These are phyloP conservation scores for Ctenodactylus gundi DNA, from an alignment of 2,113 vertebrate species.

Conservation along the genomic window DNA sequence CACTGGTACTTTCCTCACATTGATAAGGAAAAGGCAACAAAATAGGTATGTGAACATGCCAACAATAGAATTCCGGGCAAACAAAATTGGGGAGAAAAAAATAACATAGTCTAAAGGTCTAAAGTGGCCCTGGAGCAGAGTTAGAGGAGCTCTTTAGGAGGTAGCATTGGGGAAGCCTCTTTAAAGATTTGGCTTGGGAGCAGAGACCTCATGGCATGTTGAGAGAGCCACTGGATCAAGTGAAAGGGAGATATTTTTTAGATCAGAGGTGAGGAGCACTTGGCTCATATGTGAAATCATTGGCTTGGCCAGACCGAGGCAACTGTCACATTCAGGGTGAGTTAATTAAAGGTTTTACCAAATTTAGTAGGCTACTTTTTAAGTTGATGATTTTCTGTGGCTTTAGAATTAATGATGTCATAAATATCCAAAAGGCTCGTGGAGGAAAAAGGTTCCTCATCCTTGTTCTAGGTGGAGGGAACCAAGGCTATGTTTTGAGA, in stretches of 20 bases:
- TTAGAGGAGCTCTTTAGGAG: fast-evolving
- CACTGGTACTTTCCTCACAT: background rate
- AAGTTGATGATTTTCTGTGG: no score
- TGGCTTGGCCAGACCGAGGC: no score
- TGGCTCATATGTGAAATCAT: no score
- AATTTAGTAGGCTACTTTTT: no score
- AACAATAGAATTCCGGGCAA: background rate
- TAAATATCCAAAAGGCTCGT: no score
- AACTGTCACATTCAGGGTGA: no score
- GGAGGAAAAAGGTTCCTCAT: no score
- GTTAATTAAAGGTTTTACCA: no score
- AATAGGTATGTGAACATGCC: background rate
- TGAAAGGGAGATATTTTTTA: background rate
- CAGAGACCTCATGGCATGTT: background rate
- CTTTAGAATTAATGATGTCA: no score
- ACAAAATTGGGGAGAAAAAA: background rate
- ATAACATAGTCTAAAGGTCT: background rate
- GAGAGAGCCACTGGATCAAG: background rate
- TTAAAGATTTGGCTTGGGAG: background rate
- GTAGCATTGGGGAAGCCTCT: background rate
- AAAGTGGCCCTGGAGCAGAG: no score
- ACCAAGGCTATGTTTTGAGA: no score
- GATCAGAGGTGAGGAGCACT: no score
- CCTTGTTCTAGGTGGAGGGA: background rate
- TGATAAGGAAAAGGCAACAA: background rate